phyloP scores from a whole-genome alignment of 1,140 invertebrate species.

The Diplogasteroides magnus region DNA sequence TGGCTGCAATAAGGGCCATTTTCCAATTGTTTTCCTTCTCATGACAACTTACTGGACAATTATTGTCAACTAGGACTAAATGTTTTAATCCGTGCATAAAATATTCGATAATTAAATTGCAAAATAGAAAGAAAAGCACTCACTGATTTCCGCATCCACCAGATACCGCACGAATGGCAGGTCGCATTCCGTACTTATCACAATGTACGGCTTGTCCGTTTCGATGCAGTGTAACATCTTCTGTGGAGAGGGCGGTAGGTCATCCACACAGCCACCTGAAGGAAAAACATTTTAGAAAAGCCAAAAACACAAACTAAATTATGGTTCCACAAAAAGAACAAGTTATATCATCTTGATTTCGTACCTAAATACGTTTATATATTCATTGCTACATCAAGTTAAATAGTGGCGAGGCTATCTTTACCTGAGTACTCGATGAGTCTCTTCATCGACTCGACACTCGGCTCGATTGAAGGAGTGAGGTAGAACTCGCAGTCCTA shows the following conservation, averaged over 20 bases:
- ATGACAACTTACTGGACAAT: background rate
- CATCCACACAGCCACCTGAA: background rate
- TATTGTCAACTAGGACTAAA: background rate
- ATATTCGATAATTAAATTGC: background rate
- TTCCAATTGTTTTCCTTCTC: too few species aligned
- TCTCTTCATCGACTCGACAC: conserved; percentile 1
- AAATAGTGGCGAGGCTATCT: too few species aligned
- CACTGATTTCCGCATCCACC: conserved; percentile 10
- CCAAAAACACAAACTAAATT: background rate
- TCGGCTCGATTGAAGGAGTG: conserved; percentile 18
- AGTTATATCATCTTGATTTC: background rate
- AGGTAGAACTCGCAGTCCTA: conserved; percentile 25
- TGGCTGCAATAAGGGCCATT: conserved; percentile 18
- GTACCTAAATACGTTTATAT: background rate
- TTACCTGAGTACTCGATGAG: conserved; percentile 14
- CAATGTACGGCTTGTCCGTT: conserved; percentile 20
- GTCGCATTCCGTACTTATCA: conserved; percentile 17
- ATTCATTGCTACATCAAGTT: background rate
- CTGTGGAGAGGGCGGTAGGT: background rate
- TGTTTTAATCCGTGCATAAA: background rate
- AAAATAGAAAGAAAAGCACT: background rate
- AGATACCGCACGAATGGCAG: conserved; percentile 12
- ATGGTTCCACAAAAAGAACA: background rate
- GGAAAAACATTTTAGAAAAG: background rate
- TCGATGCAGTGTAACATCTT: conserved; percentile 8